These are phyloP conservation scores for Embiotoca jacksoni DNA, from an alignment of 2,113 vertebrate genomes.

Conservation along the genomic window DNA sequence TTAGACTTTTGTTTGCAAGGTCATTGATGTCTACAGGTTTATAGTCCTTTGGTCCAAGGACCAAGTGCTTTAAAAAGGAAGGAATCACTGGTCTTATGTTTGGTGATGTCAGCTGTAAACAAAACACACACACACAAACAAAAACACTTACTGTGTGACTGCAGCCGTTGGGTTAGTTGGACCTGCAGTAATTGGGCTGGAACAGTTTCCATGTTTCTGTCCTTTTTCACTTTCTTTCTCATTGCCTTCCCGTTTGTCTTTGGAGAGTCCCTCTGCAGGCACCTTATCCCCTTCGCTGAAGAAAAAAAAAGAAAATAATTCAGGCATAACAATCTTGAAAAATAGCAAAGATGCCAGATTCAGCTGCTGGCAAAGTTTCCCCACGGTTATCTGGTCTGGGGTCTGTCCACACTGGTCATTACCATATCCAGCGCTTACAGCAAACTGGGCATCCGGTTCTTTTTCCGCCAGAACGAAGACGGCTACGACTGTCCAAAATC, in stretches of 20 bases:
- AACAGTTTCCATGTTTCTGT: conserved; percentile 51
- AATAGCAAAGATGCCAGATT: background rate
- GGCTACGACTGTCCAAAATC: background rate
- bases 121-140: background rate
- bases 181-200: conserved; percentile 51
- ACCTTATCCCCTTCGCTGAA: conserved; percentile 66
- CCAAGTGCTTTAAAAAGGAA: background rate
- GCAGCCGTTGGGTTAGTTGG: conserved; percentile 50
- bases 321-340: background rate
- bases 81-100: conserved; percentile 5
- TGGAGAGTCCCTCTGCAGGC: conserved; percentile 58
- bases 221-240: conserved; percentile 50
- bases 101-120: background rate
- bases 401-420: background rate
- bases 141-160: conserved; percentile 69
- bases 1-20: conserved; percentile 6
- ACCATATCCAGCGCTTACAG: background rate
- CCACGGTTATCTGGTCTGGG: conserved; percentile 8
- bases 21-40: background rate
- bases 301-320: conserved; percentile 25
- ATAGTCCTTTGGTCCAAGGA: background rate
- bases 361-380: background rate
- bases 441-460: background rate
- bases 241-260: conserved; percentile 53
- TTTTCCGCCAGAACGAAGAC: background rate